Conservation (phyloP, 2,113 vertebrate genomes). For the Microcebus jonahi region DNA sequence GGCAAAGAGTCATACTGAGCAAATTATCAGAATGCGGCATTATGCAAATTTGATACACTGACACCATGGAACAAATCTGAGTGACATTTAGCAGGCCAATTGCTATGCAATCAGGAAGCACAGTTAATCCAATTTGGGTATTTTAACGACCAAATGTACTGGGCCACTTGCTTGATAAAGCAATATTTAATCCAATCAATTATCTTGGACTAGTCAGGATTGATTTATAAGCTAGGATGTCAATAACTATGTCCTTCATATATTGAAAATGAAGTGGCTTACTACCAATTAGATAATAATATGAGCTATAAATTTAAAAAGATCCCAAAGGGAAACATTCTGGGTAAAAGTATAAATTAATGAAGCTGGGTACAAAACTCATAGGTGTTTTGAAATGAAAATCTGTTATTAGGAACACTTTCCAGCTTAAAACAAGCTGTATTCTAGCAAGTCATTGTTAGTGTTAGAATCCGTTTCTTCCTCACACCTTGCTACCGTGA, state of each 20-base stretch:
- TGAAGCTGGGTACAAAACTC: neutral
- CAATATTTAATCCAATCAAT: neutral
- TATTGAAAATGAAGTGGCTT: neutral
- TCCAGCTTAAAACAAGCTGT: neutral
- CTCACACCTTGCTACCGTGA: neutral
- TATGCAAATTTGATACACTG: neutral
- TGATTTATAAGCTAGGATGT: neutral
- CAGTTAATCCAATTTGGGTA: neutral
- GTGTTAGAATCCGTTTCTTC: conserved; percentile 5
- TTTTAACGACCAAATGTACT: conserved; percentile 8
- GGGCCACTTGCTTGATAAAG: neutral
- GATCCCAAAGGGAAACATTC: neutral
- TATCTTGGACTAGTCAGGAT: neutral
- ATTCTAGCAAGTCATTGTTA: conserved; percentile 1
- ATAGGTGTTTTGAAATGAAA: neutral
- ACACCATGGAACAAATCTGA: neutral
- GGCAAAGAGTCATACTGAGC: conserved; percentile 30
- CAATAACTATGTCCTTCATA: neutral
- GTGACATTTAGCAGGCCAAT: neutral
- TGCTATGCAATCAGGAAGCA: neutral
- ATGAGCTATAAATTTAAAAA: neutral
- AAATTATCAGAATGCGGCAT: neutral
- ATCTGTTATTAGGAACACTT: neutral
- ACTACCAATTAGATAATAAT: neutral
- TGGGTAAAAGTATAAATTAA: neutral